These are phyloP conservation scores for Netelia inedita DNA, from an alignment of 2,888 invertebrate genomes.

Conservation along the genomic window DNA sequence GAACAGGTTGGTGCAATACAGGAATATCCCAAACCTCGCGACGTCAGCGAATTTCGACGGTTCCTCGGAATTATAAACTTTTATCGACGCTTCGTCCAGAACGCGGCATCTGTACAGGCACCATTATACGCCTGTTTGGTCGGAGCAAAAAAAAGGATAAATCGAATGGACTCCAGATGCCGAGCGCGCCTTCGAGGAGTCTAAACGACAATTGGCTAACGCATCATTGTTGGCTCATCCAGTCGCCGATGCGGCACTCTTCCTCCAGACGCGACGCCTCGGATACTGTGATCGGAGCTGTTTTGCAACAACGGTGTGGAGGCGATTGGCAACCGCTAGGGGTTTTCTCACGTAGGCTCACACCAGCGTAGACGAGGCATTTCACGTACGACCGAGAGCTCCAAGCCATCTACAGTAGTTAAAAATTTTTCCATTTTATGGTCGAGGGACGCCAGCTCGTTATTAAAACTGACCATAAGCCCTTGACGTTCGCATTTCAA, in stretches of 20 bases:
- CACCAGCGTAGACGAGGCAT: conserved; percentile 67
- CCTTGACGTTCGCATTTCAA: conserved; percentile 39
- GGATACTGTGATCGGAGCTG: conserved; percentile 46
- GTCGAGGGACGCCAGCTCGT: conserved; percentile 46
- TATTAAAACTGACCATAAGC: conserved; percentile 54
- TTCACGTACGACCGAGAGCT: conserved; percentile 70
- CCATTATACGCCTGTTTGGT: conserved; percentile 9
- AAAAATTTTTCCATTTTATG: conserved; percentile 36
- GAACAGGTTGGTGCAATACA: conserved; percentile 17
- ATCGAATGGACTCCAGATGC: conserved; percentile 53
- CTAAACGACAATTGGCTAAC: not conserved
- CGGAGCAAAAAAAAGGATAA: conserved; percentile 54
- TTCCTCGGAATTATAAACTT: conserved; percentile 54
- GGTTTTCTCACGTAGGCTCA: conserved; percentile 43
- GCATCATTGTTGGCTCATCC: conserved; percentile 48
- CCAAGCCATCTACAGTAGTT: conserved; percentile 23
- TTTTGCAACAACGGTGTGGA: conserved; percentile 21
- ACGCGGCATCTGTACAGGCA: conserved; percentile 32
- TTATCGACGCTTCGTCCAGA: conserved; percentile 42
- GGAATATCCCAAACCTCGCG: not conserved
- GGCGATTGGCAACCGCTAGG: conserved; percentile 31
- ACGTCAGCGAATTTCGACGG: conserved; percentile 25
- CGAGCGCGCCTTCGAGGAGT: conserved; percentile 22
- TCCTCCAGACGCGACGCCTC: conserved; percentile 22
- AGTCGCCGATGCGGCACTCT: not conserved